Conservation (phyloP, 64 coral and sea anemone species). For the Porites lutea region DNA sequence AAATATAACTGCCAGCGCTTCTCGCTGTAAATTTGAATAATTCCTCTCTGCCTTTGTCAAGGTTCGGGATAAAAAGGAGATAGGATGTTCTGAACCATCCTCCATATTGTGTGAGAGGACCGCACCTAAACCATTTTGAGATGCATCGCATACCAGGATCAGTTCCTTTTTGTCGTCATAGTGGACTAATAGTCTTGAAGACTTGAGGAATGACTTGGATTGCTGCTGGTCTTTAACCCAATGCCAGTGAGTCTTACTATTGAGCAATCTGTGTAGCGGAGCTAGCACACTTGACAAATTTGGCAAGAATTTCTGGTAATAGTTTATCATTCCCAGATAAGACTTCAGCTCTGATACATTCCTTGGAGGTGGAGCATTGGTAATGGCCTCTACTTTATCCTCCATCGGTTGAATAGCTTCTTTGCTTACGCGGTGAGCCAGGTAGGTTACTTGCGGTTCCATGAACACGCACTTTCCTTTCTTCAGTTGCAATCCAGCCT, state of each 20-base stretch:
- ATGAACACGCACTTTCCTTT: too few relatives aligned
- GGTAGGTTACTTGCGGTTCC: too few relatives aligned
- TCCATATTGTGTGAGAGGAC: slow-evolving; percentile 56
- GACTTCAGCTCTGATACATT: too few relatives aligned
- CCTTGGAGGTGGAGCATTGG: too few relatives aligned
- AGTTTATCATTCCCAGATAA: background rate
- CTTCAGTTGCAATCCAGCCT: too few relatives aligned
- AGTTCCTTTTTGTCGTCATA: background rate
- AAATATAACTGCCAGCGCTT: slow-evolving; percentile 46
- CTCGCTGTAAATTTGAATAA: slow-evolving; percentile 35
- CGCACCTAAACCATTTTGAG: slow-evolving; percentile 16
- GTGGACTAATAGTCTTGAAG: background rate
- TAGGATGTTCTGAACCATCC: slow-evolving; percentile 48
- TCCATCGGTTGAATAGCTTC: too few relatives aligned
- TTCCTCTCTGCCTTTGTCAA: slow-evolving; percentile 42
- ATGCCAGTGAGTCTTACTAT: background rate
- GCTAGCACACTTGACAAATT: background rate
- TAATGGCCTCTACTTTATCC: too few relatives aligned
- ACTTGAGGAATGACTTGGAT: slow-evolving; percentile 28
- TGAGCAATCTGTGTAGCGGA: background rate
- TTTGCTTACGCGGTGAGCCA: too few relatives aligned
- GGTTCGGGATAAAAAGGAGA: slow-evolving; percentile 27
- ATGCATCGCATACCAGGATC: slow-evolving; percentile 11
- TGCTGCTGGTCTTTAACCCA: slow-evolving; percentile 13
- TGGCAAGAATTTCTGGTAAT: background rate